Conservation (phyloP, 2,797 vertebrate species). For the Heteromormyrus szaboi region DNA sequence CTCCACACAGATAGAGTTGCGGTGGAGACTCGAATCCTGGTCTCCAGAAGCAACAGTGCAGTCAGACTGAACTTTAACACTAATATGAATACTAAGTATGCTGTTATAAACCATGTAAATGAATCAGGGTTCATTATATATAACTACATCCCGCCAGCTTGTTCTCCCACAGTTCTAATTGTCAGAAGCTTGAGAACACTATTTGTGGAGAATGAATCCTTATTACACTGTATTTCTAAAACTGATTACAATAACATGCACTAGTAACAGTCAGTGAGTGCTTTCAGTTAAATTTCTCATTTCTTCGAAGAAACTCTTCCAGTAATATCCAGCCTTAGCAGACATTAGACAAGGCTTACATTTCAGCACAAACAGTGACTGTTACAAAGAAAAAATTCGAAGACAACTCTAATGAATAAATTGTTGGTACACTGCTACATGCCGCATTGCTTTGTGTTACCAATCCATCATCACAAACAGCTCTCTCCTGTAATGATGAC, state of each 20-base stretch:
- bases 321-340: neutral
- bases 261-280: neutral
- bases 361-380: neutral
- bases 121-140: neutral
- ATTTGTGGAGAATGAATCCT: neutral
- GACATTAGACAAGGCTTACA: neutral
- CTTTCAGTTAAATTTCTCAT: neutral
- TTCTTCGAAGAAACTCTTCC: neutral
- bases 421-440: neutral
- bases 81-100: neutral
- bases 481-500: neutral
- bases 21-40: neutral
- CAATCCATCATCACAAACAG: neutral
- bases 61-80: neutral
- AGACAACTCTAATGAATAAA: neutral
- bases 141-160: neutral
- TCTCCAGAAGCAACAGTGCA: neutral
- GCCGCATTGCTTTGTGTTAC: neutral
- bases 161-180: neutral
- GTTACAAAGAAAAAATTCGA: neutral
- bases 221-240: neutral
- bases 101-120: neutral
- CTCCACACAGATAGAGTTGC: too few relatives aligned
- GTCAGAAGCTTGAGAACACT: neutral
- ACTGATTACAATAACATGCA: neutral